phyloP scores from a whole-genome alignment of 2,888 invertebrate species.

The Cryptosula pallasiana region DNA sequence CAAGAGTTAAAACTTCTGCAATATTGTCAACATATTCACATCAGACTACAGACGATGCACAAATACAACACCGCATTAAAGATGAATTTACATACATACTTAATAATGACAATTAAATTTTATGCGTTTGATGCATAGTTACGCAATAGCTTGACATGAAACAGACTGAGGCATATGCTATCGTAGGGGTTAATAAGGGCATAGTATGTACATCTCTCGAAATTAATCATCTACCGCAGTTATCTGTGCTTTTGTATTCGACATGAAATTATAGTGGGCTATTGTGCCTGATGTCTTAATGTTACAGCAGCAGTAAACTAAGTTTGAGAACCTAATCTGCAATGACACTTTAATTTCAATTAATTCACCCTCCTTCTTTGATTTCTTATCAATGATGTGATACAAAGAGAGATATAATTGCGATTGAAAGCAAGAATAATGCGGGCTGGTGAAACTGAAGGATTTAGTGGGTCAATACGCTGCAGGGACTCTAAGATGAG shows the following conservation, averaged over 20 bases:
- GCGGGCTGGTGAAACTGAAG: too few relatives aligned
- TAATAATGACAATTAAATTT: slow-evolving; percentile 13
- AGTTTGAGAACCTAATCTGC: not conserved
- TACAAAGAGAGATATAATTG: not conserved
- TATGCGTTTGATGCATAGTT: not conserved
- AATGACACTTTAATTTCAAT: slow-evolving; percentile 20
- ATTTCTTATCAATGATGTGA: not conserved
- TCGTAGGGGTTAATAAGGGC: slow-evolving; percentile 3
- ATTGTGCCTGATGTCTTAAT: not conserved
- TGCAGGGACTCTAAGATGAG: not conserved
- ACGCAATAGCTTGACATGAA: slow-evolving; percentile 2
- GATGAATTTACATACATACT: not conserved
- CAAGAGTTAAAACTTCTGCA: not conserved
- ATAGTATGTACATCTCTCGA: not conserved
- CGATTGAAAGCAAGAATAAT: not conserved
- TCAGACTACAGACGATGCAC: not conserved
- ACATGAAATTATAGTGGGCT: not conserved
- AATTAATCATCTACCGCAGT: not conserved
- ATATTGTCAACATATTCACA: not conserved
- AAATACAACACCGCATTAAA: slow-evolving; percentile 1
- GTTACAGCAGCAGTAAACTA: not conserved
- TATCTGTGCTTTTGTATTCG: not conserved
- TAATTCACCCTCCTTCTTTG: slow-evolving; percentile 7
- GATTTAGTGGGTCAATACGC: not conserved
- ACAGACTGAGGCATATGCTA: not conserved